Conservation (phyloP, 64 coral and sea anemone species). For the Platygyra sinensis region DNA sequence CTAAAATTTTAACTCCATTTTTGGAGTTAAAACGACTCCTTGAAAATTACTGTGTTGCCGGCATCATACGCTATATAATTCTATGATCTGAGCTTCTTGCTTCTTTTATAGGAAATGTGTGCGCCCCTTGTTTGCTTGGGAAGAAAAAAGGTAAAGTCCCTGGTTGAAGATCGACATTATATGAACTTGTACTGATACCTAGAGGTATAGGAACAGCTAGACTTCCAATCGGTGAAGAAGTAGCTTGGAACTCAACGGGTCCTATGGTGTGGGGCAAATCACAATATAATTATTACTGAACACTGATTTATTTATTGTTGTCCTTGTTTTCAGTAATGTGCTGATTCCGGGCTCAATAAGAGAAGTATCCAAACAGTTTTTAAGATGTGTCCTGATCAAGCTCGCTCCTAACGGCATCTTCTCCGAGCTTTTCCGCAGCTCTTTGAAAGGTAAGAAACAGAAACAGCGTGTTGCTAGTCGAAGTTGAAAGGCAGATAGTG, state of each 20-base stretch:
- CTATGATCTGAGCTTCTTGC: neutral
- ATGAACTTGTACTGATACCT: no score
- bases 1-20: no score
- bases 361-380: conserved; percentile 93
- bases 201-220: no score
- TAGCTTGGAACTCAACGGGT: no score
- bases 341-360: conserved; percentile 88
- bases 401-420: conserved; percentile 97
- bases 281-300: neutral
- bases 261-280: no score
- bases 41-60: no score
- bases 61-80: neutral
- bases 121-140: conserved; percentile 85
- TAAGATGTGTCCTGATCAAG: conserved; percentile 95
- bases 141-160: conserved; percentile 84
- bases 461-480: no score
- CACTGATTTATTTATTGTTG: neutral
- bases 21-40: no score
- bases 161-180: neutral
- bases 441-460: conserved; percentile 69
- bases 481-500: no score
- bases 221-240: no score
- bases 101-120: conserved; percentile 78
- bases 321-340: conserved; percentile 58
- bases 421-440: conserved; percentile 89